Evolutionary conservation across 2,888 invertebrate genomes (phyloP), one percentile per base, ranked within the genome.

Genomic region (Plagodis pulveraria): DNA sequence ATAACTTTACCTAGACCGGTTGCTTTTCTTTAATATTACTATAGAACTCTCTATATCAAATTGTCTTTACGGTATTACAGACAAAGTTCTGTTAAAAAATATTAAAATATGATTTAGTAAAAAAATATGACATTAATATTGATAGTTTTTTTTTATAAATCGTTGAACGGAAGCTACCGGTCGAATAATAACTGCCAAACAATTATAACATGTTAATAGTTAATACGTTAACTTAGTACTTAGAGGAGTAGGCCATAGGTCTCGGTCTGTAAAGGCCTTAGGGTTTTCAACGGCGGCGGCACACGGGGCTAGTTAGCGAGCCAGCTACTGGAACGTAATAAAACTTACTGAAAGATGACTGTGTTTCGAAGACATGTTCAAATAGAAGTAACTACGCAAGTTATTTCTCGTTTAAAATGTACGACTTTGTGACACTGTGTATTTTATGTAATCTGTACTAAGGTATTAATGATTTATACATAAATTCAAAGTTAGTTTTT

Each of bases 221-320:
- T 55, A 51, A 50, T 59, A 56, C 36, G 52, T 51, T 60, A 52
- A 45, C 45, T 36, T 61, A 61, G 60, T 61, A 61, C 60, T 61
- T 61, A 61, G 58, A 12, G 5, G n/a, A 11, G 58, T 49, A 52
- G 60, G 48, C 60, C 60, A 52, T 61, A 56, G 56, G 60, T 56
- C 60, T 50, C 33, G 41, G 56, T 48, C 52, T 45, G 6, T n/a
- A 11, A 9, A 36, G 45, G 46, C 47, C 33, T 40, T 55, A 56
- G 49, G 56, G 51, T 56, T 56, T 61, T 52, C 60, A 53, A 59
- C 56, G 63, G 58, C 33, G 53, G 48, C 62, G 58, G 10, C 51
- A 59, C 46, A 59, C 59, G 59, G 52, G 52, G 62, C 47, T 59
- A 66, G 62, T 50, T 44, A 12, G 44, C 47, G 49, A 58, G 59